Percentiles rank a stretch among this genome's conserved stretches.
Conservation (phyloP, 2,113 vertebrate species). For the Brienomyrus brachyistius region DNA sequence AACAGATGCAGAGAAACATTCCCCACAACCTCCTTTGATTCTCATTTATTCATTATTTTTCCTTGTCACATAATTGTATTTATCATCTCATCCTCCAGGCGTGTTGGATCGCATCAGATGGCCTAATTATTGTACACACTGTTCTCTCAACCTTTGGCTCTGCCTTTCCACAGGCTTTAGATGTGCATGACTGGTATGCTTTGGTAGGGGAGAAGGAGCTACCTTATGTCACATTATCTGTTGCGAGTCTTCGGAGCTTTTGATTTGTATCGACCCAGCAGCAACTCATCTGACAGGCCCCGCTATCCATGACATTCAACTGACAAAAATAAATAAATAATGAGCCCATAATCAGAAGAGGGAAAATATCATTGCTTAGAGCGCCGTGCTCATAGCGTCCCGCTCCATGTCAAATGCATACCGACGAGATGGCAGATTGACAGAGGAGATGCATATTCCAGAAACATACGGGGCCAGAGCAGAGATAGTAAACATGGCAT, state of each 20-base stretch:
- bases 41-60: conserved; percentile 18
- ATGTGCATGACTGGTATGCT: neutral
- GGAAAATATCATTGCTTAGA: conserved; percentile 8
- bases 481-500: neutral
- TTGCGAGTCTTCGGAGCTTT: neutral
- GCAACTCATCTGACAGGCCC: neutral
- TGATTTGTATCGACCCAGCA: conserved; percentile 6
- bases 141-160: conserved; percentile 6
- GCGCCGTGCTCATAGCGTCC: neutral
- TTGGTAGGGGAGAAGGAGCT: neutral
- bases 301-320: conserved; percentile 10
- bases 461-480: no score
- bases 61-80: neutral
- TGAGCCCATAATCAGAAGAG: neutral
- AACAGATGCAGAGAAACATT: neutral
- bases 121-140: conserved; percentile 12
- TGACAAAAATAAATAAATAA: conserved; percentile 19
- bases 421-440: neutral
- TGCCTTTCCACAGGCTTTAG: neutral
- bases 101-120: conserved; percentile 7
- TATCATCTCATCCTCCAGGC: conserved; percentile 8
- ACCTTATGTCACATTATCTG: conserved; percentile 4
- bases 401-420: neutral
- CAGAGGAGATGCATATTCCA: neutral
- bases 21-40: neutral